These are phyloP conservation scores for Thalassarche chlororhynchos DNA, from an alignment of 2,113 vertebrate genomes.

Conservation along the genomic window DNA sequence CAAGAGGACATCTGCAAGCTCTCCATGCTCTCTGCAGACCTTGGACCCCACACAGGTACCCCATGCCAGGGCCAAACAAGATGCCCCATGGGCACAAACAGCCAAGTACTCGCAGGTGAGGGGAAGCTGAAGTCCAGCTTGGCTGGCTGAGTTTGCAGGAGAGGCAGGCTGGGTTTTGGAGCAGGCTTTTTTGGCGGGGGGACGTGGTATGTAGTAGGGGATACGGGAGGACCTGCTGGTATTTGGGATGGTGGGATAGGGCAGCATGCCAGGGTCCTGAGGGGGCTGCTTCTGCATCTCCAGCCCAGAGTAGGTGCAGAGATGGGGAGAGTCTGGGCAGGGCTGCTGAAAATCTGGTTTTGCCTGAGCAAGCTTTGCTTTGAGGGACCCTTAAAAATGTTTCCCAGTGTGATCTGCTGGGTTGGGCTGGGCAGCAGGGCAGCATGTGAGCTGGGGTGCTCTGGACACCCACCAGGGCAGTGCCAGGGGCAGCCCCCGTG, in stretches of 20 bases:
- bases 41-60: background rate
- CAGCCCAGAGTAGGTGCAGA: background rate
- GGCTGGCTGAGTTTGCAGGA: background rate
- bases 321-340: background rate
- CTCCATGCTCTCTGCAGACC: background rate
- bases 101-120: background rate
- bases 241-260: background rate
- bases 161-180: background rate
- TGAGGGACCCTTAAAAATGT: background rate
- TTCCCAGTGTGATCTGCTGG: background rate
- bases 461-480: background rate
- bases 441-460: background rate
- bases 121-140: background rate
- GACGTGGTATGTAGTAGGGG: background rate
- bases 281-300: background rate
- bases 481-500: background rate
- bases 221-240: background rate
- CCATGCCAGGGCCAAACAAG: accelerated
- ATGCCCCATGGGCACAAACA: background rate
- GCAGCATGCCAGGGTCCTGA: background rate
- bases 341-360: background rate
- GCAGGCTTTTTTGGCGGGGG: background rate
- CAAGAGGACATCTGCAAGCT: background rate
- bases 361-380: background rate
- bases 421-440: background rate